Conservation (phyloP, 2,797 vertebrate species). For the Paguma larvata region DNA sequence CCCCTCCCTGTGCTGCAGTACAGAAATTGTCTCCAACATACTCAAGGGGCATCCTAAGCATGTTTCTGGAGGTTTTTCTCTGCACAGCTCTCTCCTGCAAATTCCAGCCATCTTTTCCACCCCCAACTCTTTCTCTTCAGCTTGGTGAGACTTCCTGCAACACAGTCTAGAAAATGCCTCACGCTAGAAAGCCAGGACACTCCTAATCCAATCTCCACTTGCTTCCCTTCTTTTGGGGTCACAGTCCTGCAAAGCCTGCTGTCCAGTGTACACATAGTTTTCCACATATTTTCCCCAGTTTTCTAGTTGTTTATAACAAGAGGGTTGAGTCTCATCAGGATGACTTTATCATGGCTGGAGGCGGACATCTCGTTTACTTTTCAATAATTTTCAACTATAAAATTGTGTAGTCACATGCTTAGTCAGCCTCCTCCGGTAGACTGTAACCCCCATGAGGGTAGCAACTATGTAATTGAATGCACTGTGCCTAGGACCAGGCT, state of each 20-base stretch:
- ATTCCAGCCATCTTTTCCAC: neutral
- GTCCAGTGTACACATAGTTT: too few species aligned
- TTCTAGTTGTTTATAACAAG: neutral
- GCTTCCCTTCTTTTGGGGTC: neutral
- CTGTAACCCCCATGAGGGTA: neutral
- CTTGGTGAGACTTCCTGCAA: neutral
- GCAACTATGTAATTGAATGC: neutral
- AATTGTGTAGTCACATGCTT: neutral
- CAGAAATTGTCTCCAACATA: neutral
- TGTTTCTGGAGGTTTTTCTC: neutral
- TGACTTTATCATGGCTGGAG: neutral
- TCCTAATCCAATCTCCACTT: neutral
- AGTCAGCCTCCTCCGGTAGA: neutral
- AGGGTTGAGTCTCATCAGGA: neutral
- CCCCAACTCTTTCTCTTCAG: neutral
- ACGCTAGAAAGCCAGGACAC: neutral
- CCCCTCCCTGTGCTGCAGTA: neutral
- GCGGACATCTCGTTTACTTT: neutral
- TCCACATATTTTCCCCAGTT: neutral
- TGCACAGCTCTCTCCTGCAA: neutral
- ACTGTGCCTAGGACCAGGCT: neutral
- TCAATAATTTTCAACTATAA: neutral
- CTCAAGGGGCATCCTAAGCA: neutral
- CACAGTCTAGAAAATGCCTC: neutral
- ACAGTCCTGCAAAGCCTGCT: too few species aligned